Conservation (phyloP, 1,140 invertebrate genomes). For the Agrypnia vestita region DNA sequence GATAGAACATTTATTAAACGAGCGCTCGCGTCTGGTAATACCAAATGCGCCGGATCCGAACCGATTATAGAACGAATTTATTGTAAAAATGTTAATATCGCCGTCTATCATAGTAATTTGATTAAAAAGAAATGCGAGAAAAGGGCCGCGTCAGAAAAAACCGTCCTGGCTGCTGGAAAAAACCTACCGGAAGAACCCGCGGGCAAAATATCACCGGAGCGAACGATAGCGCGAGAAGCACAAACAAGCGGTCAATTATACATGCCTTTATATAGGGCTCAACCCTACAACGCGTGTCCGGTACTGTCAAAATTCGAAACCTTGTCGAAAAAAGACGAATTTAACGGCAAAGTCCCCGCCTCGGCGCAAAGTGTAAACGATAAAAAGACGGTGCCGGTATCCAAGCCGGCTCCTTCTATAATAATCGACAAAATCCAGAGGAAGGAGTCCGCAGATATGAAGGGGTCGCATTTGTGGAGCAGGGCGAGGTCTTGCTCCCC, state of each 20-base stretch:
- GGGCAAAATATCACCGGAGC: background rate
- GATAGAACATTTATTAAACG: slow-evolving; percentile 2
- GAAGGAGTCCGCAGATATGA: slow-evolving; percentile 23
- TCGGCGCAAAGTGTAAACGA: background rate
- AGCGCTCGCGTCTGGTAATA: background rate
- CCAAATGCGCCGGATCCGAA: background rate
- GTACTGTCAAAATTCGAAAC: slow-evolving; percentile 25
- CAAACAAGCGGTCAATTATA: slow-evolving; percentile 38
- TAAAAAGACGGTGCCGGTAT: background rate
- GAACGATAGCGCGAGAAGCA: background rate
- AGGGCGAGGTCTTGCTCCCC: slow-evolving; percentile 58
- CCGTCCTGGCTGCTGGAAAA: slow-evolving; percentile 6
- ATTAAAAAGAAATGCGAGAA: slow-evolving; percentile 51
- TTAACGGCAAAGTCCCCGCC: background rate
- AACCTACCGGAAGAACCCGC: background rate
- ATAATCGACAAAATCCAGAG: slow-evolving; percentile 36
- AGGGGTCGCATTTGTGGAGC: slow-evolving; percentile 44
- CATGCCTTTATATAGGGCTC: slow-evolving; percentile 52
- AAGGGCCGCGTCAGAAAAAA: slow-evolving; percentile 35
- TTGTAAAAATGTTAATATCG: slow-evolving; percentile 39
- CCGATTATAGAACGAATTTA: slow-evolving; percentile 43
- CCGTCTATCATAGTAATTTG: slow-evolving; percentile 45
- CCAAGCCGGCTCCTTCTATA: slow-evolving; percentile 47
- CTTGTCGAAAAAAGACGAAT: slow-evolving; percentile 6
- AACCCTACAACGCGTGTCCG: slow-evolving; percentile 49